Base-by-base conservation (phyloP, 2,797 vertebrate genomes). In the Bradypus variegatus region DNA sequence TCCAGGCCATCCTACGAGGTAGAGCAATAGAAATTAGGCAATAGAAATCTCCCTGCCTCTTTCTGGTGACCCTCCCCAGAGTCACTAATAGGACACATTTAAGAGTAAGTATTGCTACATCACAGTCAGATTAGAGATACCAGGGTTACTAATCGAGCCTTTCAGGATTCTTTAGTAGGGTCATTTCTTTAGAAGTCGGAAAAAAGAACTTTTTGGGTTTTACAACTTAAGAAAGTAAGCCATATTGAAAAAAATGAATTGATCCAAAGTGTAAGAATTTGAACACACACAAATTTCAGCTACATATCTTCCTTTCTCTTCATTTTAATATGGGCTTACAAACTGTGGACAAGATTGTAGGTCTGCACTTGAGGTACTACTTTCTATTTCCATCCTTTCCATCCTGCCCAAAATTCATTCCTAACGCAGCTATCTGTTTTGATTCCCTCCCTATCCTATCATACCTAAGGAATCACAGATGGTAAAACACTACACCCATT, bases 221-320 rank as follows among this genome's bases (percentile, higher is more conserved):
- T 76, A 38, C 29, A 92, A 89, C 93, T 92, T 86, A 83, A 93
- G 53, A 76, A 75, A 78, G 58, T 23, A 83, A 91, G 67, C 25
- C 64, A 90, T 25, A 65, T 0, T 80, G n/a, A 12, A 89, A 84
- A 45, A 90, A 94, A 95, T 13, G 29, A 84, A 92, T 58, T 72
- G 21, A 69, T 19, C 25, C 33, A 8, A 69, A 64, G 33, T 48
- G 0, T 75, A 75, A 91, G 55, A 82, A 79, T 25, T 6, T 53
- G 50, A 93, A 91, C 10, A 94, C 5, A 60, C 6, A 69, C 73
- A 45, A 73, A 67, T 69, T 23, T 75, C 27, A 85, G 75, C 33
- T 72, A n/a, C 29, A 4, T 38, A 9, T 80, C 84, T 81, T 92
- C 23, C 8, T 11, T 5, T 8, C 29, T 67, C 73, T 85, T 75